Conservation (phyloP, 2,797 vertebrate genomes). For the Pipistrellus nathusii region DNA sequence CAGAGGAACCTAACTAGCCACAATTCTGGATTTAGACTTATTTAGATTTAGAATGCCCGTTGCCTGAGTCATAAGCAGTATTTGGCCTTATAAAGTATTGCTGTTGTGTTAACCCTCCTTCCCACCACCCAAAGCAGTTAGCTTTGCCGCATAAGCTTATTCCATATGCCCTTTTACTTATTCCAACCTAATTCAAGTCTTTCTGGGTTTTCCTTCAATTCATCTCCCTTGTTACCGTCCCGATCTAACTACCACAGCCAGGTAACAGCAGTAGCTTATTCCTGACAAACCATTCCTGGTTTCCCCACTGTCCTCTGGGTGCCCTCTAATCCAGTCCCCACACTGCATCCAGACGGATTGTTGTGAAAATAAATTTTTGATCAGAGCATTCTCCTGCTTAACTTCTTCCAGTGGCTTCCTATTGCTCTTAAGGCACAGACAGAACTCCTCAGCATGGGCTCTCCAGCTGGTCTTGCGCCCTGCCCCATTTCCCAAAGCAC, state of each 20-base stretch:
- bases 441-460: neutral
- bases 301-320: neutral
- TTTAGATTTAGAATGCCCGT: conserved; percentile 63
- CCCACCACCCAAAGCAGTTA: neutral
- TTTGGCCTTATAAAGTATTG: conserved; percentile 58
- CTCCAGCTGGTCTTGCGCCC: neutral
- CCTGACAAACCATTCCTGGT: neutral
- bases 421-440: neutral
- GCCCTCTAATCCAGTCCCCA: neutral
- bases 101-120: conserved; percentile 21
- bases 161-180: neutral
- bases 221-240: neutral
- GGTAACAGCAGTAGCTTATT: neutral
- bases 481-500: neutral
- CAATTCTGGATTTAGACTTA: conserved; percentile 61
- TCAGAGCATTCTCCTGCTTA: neutral
- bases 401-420: neutral
- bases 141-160: conserved; percentile 4
- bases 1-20: conserved; percentile 34
- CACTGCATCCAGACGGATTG: neutral
- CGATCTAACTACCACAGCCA: neutral
- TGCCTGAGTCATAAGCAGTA: conserved; percentile 64
- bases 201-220: neutral
- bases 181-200: neutral
- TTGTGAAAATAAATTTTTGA: neutral